Conservation (phyloP, 2,888 invertebrate species). For the Ophion slaviceki region DNA sequence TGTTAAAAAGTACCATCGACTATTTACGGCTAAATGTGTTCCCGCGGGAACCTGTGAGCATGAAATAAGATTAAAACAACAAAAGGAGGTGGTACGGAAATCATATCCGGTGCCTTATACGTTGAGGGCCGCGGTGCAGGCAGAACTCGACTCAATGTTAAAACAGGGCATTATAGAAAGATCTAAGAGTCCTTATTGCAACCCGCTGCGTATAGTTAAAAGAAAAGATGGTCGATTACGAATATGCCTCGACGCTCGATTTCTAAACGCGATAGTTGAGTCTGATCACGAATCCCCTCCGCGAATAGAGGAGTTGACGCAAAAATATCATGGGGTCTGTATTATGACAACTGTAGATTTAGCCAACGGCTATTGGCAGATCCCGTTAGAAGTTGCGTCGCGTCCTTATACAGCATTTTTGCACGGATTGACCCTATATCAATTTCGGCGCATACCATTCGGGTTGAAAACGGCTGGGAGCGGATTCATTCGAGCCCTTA, state of each 20-base stretch:
- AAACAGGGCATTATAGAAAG: not conserved
- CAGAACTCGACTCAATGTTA: not conserved
- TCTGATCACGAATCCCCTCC: conserved; percentile 68
- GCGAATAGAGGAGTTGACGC: conserved; percentile 63
- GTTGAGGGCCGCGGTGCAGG: not conserved
- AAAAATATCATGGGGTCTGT: conserved; percentile 61
- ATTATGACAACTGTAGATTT: conserved; percentile 67
- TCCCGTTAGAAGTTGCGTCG: conserved; percentile 28
- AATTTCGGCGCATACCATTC: conserved; percentile 75
- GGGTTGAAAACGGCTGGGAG: too few species aligned
- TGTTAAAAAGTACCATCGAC: too few species aligned
- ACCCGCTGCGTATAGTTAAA: not conserved
- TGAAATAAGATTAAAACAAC: not conserved
- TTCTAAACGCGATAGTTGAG: too few species aligned
- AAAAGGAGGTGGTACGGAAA: not conserved
- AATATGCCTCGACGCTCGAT: too few species aligned
- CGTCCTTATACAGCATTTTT: conserved; percentile 67
- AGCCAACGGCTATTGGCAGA: conserved; percentile 64
- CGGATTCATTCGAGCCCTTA: too few species aligned
- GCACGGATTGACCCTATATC: conserved; percentile 68
- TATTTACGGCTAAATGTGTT: not conserved
- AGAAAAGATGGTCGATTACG: too few species aligned
- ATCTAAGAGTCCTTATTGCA: not conserved
- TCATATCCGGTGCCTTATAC: not conserved
- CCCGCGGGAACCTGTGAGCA: not conserved